Evolutionary conservation across 2,888 invertebrate species (phyloP).

Genomic region (Microdon myrmicae): DNA sequence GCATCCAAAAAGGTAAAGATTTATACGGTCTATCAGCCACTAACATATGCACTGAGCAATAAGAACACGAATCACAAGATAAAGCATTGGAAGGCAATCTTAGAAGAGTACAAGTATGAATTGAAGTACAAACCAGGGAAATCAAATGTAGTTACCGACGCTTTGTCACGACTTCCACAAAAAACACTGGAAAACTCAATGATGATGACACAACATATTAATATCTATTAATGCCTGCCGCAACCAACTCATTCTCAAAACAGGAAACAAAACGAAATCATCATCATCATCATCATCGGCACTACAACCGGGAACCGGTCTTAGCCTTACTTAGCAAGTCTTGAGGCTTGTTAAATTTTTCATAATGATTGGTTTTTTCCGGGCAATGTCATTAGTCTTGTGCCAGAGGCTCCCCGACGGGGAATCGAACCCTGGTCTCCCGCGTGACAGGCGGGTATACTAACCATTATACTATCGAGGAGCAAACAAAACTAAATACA

Average conservation of each 20-base stretch:
- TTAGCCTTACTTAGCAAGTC: no score
- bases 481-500: no score
- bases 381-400: no score
- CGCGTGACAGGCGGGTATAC: no score
- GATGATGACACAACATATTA: constrained; percentile 11
- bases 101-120: constrained; percentile 39
- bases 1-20: constrained; percentile 29
- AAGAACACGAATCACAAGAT: constrained; percentile 31
- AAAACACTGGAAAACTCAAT: constrained; percentile 8
- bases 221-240: constrained; percentile 9
- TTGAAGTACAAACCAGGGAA: constrained; percentile 35
- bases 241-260: constrained; percentile 13
- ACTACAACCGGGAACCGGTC: no score
- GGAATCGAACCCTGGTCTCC: no score
- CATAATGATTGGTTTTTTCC: no score
- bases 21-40: constrained; percentile 27
- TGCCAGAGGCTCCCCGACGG: no score
- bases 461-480: constrained; percentile 18
- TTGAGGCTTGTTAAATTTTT: no score
- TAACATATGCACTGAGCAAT: constrained; percentile 35
- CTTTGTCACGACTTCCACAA: constrained; percentile 22
- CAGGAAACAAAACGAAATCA: constrained; percentile 20
- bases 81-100: constrained; percentile 35
- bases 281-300: constrained; percentile 10
- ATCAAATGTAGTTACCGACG: constrained; percentile 25